Base-by-base conservation (phyloP, 2,797 vertebrate species). In the Sebastes cheni region DNA sequence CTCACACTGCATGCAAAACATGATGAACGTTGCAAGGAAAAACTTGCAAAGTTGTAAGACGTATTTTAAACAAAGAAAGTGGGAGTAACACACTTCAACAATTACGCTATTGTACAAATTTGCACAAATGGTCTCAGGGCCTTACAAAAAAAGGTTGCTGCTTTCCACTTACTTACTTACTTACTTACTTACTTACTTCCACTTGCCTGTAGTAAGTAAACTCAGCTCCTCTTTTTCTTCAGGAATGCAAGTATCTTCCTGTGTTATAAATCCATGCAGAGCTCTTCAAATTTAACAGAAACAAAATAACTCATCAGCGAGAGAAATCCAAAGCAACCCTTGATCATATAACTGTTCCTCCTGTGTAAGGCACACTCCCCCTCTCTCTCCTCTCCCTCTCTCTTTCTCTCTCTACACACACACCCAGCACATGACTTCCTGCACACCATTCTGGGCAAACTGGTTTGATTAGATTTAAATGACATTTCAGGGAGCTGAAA, bases 401-500 rank as follows among this genome's bases (percentile, higher is more conserved):
- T 42, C 13, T 62, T 59, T 34, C 22, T 30, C 29, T 34, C 8
- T 25, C 56, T 23, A 66, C 34, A 77, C 30, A 66, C 54, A 64
- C 64, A 80, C 25, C 18, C 11, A 65, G 23, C 86, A 83, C 83
- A 79, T 79, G 77, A 90, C 86, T 82, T 72, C n/a, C 72, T 76
- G 29, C 71, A 80, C 55, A 69, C 39, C 60, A 18, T 67, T 76
- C 84, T 75, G 9, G 84, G 39, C 42, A 85, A 91, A 93, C 92
- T 70, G 89, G 93, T 94, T 91, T 59, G 86, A 82, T 89, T 34
- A 82, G 60, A 86, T 83, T 71, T 5, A 27, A 76, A 71, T 64
- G 34, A 74, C 65, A 65, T 80, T 55, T 83, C 8, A 79, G 20
- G 23, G 59, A 69, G 62, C 59, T 50, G 16, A 14, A 42, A 42